Base-by-base conservation (phyloP, 2,888 invertebrate species). In the Acrocyrtus sp. region DNA sequence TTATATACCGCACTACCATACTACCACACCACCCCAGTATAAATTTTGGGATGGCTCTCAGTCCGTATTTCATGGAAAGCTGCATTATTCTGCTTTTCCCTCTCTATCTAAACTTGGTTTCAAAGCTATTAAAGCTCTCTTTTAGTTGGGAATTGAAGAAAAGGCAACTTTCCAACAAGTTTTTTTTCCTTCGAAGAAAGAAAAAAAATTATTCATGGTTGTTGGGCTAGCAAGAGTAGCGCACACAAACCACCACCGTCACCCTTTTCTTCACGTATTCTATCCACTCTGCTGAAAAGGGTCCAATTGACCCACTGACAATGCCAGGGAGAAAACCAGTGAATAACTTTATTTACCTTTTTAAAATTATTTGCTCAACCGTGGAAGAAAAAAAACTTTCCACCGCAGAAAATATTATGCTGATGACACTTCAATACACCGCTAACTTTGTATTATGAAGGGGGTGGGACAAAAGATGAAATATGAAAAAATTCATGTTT, bases 121-220 rank as follows among this genome's bases (percentile, higher is more conserved):
- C 43, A 27, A 19, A 41, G 34, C 51, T 62, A 43, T 56, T 65
- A 41, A 48, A 39, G 39, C 41, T n/a, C 61, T 34, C 47, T 24
- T 50, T 61, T 34, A 22, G 50, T 57, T 50, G 66, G 43, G 60
- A 68, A 68, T 68, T 68, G 67, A n/a, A 66, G 24, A 68, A 68
- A 60, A 53, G 60, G 51, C 67, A 68, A 53, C 41, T 50, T 66
- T 66, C 58, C 66, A 66, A 66, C 10, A 66, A 57, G 19, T 2
- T 19, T 21, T n/a, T n/a, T n/a, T n/a, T n/a, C n/a, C n/a, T n/a
- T n/a, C n/a, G n/a, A n/a, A n/a, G n/a, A n/a, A n/a, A n/a, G n/a
- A n/a, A 15, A 43, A 48, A 50, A 48, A 61, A 22, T 50, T 60
- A 34, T 22, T 10, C 47, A 24, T 45, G 8, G 5, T 34, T 41